Base-by-base conservation (phyloP, 1,140 invertebrate genomes). In the Bacillus rossius region DNA sequence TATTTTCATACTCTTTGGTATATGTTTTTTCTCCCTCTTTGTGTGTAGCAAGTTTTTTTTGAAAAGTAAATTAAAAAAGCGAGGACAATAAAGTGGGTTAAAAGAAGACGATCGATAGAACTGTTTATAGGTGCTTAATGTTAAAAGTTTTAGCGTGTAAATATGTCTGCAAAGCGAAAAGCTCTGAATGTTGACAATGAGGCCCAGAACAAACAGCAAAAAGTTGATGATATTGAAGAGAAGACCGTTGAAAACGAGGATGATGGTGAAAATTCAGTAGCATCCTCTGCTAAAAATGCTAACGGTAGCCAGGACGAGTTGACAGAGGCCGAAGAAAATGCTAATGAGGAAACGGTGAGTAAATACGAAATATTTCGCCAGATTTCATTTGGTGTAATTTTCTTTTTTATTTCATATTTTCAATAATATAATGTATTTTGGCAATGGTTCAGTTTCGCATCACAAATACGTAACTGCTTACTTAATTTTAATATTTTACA, bases 141-240 rank as follows among this genome's bases (percentile, higher is more conserved):
- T 49, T 26, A 19, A 26, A 57, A 38, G 45, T 38, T 23, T 16
- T 41, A 17, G 20, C 19, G 42, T 37, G 17, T 53, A 16, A 58
- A 37, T 34, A 59, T 59, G 41, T 48, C 51, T n/a, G 61, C 43
- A 26, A 62, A 62, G 55, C 41, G 61, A 37, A 62, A 62, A 14
- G 72, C 71, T 26, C 63, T 65, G 19, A 77, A 78, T 61, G 61
- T 65, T 8, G 67, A 67, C 16, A 75, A 73, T 52, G 72, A 73
- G 20, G 71, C 75, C 29, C 76, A 76, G 55, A 75, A 76, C 43
- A 74, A 77, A 8, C 74, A 77, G 49, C 72, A 77, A 57, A 73
- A 77, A 48, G 69, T 73, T 50, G 73, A 76, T 1, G 74, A 73
- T 14, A 75, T 77, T 17, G 75, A 74, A 45, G 71, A 69, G 25